Evolutionary conservation across 2,797 vertebrate genomes (phyloP).

Genomic region (Acomys russatus): DNA sequence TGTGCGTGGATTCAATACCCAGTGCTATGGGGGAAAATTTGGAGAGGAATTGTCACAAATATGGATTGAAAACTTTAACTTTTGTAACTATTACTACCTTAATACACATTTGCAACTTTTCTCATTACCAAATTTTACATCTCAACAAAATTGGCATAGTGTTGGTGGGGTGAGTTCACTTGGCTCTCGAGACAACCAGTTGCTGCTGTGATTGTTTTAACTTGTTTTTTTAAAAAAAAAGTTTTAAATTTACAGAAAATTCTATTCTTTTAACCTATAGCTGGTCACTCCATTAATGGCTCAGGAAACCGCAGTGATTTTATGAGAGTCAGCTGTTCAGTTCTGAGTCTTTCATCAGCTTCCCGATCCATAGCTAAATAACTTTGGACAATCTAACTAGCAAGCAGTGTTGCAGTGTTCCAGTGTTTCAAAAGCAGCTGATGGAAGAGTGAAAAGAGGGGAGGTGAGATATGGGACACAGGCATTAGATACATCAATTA

Average conservation of each 20-base stretch:
- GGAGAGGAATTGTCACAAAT: neutral
- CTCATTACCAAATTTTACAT: constrained; percentile 22
- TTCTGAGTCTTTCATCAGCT: neutral
- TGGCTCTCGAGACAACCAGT: neutral
- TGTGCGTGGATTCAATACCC: neutral
- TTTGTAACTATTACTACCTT: neutral
- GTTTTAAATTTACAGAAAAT: constrained; percentile 38
- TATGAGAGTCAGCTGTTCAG: neutral
- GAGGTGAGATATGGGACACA: neutral
- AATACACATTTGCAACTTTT: neutral
- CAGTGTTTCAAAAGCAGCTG: neutral
- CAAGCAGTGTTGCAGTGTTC: neutral
- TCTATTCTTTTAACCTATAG: neutral
- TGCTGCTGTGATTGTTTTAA: neutral
- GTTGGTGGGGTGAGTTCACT: neutral
- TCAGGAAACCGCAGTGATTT: neutral
- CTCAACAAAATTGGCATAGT: neutral
- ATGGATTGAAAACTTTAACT: neutral
- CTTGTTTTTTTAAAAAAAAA: too few species aligned
- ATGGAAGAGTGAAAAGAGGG: neutral
- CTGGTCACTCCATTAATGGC: neutral
- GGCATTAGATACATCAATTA: neutral
- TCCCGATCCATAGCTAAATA: neutral
- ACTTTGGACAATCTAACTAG: neutral
- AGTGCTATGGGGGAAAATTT: neutral